Conservation (phyloP, 2,888 invertebrate species). For the Tetrapedia diversipes region DNA sequence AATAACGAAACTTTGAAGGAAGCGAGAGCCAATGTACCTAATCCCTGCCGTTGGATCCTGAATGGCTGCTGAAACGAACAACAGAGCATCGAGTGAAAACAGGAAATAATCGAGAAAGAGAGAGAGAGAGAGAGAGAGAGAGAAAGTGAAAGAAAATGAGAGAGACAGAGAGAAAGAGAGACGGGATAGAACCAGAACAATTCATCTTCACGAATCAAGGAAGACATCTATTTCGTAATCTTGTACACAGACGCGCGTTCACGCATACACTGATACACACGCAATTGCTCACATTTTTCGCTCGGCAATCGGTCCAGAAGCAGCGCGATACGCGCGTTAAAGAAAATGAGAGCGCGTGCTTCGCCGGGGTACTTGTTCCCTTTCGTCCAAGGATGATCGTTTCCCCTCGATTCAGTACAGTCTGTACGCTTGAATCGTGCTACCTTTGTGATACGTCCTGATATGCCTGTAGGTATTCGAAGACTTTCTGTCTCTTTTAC, state of each 20-base stretch:
- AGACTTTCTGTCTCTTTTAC: conserved; percentile 73
- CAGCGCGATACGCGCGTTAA: background rate
- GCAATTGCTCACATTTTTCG: conserved; percentile 26
- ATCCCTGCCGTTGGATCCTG: background rate
- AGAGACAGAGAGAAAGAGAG: no score
- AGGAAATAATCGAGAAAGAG: background rate
- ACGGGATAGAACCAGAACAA: background rate
- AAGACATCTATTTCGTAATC: conserved; percentile 52
- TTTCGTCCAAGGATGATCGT: background rate
- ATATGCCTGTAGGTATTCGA: conserved; percentile 76
- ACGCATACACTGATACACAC: no score
- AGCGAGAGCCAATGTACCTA: background rate
- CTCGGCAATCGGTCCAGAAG: background rate
- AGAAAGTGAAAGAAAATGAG: no score
- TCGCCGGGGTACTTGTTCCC: background rate
- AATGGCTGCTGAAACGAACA: background rate
- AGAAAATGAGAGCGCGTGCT: no score
- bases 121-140: no score
- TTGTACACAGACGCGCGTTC: no score
- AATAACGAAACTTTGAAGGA: background rate
- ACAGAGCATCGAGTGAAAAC: background rate
- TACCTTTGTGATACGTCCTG: conserved; percentile 70
- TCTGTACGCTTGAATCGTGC: conserved; percentile 61
- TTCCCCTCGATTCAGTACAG: conserved; percentile 60
- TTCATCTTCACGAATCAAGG: conserved; percentile 26